Base-by-base conservation (phyloP, 2,113 vertebrate species). In the Leptosomus discolor region DNA sequence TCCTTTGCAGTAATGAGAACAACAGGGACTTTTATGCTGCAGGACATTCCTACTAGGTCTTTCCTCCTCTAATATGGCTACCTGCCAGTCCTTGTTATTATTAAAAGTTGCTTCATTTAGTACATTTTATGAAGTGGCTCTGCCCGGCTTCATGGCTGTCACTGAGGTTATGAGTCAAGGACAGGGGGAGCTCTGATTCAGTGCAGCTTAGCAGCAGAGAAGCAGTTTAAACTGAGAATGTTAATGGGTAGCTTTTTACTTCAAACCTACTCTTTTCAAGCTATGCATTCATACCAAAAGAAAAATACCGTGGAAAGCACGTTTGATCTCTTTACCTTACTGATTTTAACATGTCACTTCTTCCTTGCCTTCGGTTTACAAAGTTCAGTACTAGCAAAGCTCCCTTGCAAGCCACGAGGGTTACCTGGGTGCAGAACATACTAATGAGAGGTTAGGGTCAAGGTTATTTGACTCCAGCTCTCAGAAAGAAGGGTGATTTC, bases 21-120 rank as follows among this genome's bases (percentile, higher is more conserved):
- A 98, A 97, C 96, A 96, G 96, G 95, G 70, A 94, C 84, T 92
- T 95, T 94, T 90, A 74, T 97, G 73, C 94, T 96, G 81, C 78
- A 71, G 91, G 69, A 93, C 61, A 81, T 97, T 97, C 92, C 86
- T 92, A 61, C 79, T 76, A 83, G 94, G 91, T 82, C 86, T 97
- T 97, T 96, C 91, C 65, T 97, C 68, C 85, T 82, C 58, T 94
- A 53, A 36, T 61, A 48, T 96, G 97, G 86, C 96, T 94, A 65
- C 53, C 68, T 96, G 97, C 97, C 97, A 98, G 74, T 73, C 51
- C 75, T 61, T 85, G 77, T 48, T 94, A 46, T 95, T 89, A 90
- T 39, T 96, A 65, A 95, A 97, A 75, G 95, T 94, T 90, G 71
- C 92, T 97, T 96, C 96, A 91, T 95, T 95, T 75, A 45, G 90